Conservation (phyloP, 92 coral and sea anemone genomes). For the Zoanthus sansibaricus region DNA sequence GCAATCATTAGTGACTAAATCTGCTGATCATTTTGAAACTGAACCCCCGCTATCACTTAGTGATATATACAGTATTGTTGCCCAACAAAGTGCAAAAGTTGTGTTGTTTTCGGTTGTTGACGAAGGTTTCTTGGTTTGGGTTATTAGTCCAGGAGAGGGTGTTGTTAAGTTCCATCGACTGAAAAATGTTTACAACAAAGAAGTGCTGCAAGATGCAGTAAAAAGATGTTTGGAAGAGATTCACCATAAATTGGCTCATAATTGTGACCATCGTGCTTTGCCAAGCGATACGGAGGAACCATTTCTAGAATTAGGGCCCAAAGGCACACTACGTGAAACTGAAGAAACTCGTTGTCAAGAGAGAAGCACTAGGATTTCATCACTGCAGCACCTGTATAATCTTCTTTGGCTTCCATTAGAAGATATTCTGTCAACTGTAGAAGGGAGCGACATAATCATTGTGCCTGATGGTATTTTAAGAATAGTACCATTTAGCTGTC, state of each 20-base stretch:
- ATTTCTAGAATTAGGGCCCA: background rate
- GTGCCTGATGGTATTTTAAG: slow-evolving; percentile 70
- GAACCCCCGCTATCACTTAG: slow-evolving; percentile 66
- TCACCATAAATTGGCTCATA: slow-evolving; percentile 54
- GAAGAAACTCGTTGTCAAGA: background rate
- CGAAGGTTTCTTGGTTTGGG: slow-evolving; percentile 78
- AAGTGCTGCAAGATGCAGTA: slow-evolving; percentile 57
- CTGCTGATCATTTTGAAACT: background rate
- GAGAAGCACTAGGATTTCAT: slow-evolving; percentile 21
- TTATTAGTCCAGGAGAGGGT: slow-evolving; percentile 77
- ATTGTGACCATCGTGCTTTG: slow-evolving; percentile 80
- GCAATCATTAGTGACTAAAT: background rate
- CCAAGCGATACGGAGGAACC: slow-evolving; percentile 45
- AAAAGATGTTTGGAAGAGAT: slow-evolving; percentile 71
- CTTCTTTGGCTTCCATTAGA: slow-evolving; percentile 70
- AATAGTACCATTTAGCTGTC: slow-evolving; percentile 77
- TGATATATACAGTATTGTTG: slow-evolving; percentile 63
- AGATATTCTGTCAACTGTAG: slow-evolving; percentile 48
- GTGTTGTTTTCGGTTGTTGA: slow-evolving; percentile 69
- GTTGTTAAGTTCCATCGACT: slow-evolving; percentile 72
- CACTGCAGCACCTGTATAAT: slow-evolving; percentile 71
- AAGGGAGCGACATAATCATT: slow-evolving; percentile 44
- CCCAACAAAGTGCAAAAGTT: slow-evolving; percentile 55
- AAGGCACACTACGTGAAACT: slow-evolving; percentile 9
- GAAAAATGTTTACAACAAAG: slow-evolving; percentile 67